Evolutionary conservation across 2,888 invertebrate genomes (phyloP).

Genomic region (Lagria hirta): DNA sequence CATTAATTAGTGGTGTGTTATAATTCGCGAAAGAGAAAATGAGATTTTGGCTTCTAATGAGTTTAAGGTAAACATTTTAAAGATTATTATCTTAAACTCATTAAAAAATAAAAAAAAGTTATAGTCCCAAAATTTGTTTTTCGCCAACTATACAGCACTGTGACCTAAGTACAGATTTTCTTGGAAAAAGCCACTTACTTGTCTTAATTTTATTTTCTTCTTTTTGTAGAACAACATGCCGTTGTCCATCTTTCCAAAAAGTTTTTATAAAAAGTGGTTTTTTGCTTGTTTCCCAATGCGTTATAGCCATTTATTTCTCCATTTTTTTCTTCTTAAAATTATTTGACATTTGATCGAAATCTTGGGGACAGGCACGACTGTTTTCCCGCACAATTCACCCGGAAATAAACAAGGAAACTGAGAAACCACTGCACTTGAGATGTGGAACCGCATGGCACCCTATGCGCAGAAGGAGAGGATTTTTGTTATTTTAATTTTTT

Average conservation of each 20-base stretch:
- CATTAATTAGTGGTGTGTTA: no score
- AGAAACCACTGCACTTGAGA: slow-evolving; percentile 34
- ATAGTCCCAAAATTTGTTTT: no score
- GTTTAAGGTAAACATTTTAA: no score
- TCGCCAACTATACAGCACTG: no score
- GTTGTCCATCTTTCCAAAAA: slow-evolving; percentile 71
- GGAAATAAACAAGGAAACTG: slow-evolving; percentile 40
- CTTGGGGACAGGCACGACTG: slow-evolving; percentile 45
- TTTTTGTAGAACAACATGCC: slow-evolving; percentile 66
- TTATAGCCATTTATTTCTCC: slow-evolving; percentile 44
- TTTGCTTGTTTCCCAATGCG: slow-evolving; percentile 62
- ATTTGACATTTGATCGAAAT: slow-evolving; percentile 18
- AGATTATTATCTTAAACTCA: no score
- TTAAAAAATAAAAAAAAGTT: no score
- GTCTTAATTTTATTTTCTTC: no score
- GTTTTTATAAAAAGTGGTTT: slow-evolving; percentile 60
- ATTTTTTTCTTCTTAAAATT: background rate
- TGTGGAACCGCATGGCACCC: slow-evolving; percentile 26
- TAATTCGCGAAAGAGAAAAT: no score
- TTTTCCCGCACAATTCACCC: slow-evolving; percentile 41
- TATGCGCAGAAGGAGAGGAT: slow-evolving; percentile 16
- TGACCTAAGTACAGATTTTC: no score
- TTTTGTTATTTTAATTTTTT: background rate
- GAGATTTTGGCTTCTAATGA: no score
- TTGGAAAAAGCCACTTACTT: no score